A percentile compares a stretch with the other conserved stretches of the same genome.
phyloP scores from a whole-genome alignment of 35 echinoderm and acorn worm species.

The Chiridota heheva region DNA sequence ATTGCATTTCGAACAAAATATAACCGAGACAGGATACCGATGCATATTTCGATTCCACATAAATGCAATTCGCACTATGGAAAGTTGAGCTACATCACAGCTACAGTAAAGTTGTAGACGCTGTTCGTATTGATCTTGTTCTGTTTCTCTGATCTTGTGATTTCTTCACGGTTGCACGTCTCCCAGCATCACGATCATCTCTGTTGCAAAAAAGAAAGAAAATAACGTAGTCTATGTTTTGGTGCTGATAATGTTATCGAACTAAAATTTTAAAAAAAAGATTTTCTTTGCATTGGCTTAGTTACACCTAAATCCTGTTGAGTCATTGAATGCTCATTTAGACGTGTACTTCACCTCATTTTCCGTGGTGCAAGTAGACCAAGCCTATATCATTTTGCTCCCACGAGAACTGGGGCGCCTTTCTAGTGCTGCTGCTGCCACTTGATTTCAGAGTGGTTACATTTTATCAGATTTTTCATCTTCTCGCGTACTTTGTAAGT shows the following conservation, averaged over 20 bases:
- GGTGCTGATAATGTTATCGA: not conserved
- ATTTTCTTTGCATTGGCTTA: not conserved
- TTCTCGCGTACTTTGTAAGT: too few species aligned
- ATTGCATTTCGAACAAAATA: too few species aligned
- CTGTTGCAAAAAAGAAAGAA: conserved; percentile 33
- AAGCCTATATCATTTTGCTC: not conserved
- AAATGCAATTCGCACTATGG: too few species aligned
- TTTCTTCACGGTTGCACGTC: conserved; percentile 57
- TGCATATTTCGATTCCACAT: too few species aligned
- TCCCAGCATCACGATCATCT: conserved; percentile 59
- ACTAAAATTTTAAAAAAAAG: not conserved
- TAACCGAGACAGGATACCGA: too few species aligned
- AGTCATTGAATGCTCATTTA: not conserved
- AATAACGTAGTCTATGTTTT: too few species aligned
- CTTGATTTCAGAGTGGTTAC: too few species aligned
- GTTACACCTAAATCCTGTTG: not conserved
- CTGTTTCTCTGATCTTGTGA: conserved; percentile 59
- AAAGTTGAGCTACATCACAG: too few species aligned
- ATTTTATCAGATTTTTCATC: too few species aligned
- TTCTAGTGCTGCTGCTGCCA: too few species aligned
- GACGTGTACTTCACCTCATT: not conserved
- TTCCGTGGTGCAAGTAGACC: not conserved
- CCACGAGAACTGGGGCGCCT: too few species aligned
- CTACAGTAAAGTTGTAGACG: conserved; percentile 64
- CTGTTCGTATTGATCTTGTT: conserved; percentile 69